A percentile compares a stretch with the other conserved stretches of the same genome.
These are phyloP conservation scores for Tokudaia tokunoshimensis DNA, from an alignment of 2,797 vertebrate genomes.

Conservation along the genomic window DNA sequence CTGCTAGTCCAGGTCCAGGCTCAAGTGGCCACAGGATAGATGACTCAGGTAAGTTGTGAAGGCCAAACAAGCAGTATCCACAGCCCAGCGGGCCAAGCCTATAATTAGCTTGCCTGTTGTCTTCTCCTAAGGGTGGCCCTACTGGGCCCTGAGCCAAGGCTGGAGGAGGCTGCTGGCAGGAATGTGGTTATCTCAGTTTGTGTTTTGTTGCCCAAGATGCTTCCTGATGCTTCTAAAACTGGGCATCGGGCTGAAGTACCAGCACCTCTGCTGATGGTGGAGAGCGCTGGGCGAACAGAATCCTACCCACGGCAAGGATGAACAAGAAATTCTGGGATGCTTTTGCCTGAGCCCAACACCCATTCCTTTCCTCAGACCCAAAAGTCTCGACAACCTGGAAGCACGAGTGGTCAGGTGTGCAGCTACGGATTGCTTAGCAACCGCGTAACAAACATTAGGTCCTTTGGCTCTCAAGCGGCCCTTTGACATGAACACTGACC, in stretches of 20 bases:
- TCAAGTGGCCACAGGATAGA: constrained; percentile 48
- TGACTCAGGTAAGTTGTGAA: constrained; percentile 78
- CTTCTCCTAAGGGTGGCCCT: constrained; percentile 54
- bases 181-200: constrained; percentile 68
- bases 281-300: neutral
- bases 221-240: constrained; percentile 53
- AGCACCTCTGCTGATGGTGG: neutral
- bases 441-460: neutral
- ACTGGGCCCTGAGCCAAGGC: constrained; percentile 1
- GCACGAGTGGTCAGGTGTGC: neutral
- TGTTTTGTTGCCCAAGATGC: constrained; percentile 58
- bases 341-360: neutral
- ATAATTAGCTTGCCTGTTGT: constrained; percentile 67
- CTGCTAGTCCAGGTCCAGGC: constrained; percentile 40
- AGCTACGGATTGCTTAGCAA: neutral
- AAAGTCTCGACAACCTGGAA: neutral
- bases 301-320: neutral
- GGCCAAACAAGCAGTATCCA: constrained; percentile 69
- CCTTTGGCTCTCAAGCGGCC: neutral
- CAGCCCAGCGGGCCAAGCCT: constrained; percentile 40
- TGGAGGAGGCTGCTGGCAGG: neutral
- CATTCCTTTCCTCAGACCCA: neutral
- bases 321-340: neutral
- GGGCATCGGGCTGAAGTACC: constrained; percentile 8
- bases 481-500: neutral